Conservation (phyloP, 2,888 invertebrate species). For the Halocaridina rubra region DNA sequence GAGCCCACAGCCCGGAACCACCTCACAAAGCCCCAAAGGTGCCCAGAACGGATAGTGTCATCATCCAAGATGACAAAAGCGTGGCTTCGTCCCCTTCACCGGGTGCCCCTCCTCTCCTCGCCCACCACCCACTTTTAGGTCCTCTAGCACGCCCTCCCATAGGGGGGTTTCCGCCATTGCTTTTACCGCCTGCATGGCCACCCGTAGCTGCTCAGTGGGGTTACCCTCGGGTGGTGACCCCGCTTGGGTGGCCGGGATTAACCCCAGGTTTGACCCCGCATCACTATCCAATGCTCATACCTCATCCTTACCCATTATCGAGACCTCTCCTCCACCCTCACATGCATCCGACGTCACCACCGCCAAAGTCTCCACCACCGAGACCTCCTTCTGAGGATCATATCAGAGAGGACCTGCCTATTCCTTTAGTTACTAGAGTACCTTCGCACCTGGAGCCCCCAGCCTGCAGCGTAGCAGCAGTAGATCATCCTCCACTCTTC, state of each 20-base stretch:
- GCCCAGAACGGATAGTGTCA: not conserved
- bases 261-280: slow-evolving; percentile 40
- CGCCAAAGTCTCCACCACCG: slow-evolving; percentile 42
- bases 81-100: slow-evolving; percentile 42
- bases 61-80: slow-evolving; percentile 4
- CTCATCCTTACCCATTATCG: slow-evolving; percentile 33
- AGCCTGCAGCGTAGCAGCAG: not conserved
- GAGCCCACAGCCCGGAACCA: slow-evolving; percentile 31
- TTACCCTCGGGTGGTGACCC: slow-evolving; percentile 33
- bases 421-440: slow-evolving; percentile 42
- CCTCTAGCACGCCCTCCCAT: slow-evolving; percentile 39
- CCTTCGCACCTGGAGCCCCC: not conserved
- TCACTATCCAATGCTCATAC: slow-evolving; percentile 34
- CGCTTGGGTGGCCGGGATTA: slow-evolving; percentile 45
- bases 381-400: slow-evolving; percentile 21
- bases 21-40: slow-evolving; percentile 19
- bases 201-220: slow-evolving; percentile 43
- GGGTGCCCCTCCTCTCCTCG: slow-evolving; percentile 35
- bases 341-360: slow-evolving; percentile 44
- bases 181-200: slow-evolving; percentile 51
- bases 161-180: slow-evolving; percentile 35
- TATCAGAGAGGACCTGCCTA: slow-evolving; percentile 26
- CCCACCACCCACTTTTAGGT: slow-evolving; percentile 40
- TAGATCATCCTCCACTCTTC: not conserved
- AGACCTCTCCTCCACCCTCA: slow-evolving; percentile 38